These are phyloP conservation scores for Dendronephthya gigantea DNA, from an alignment of 64 coral and sea anemone genomes.

Conservation along the genomic window DNA sequence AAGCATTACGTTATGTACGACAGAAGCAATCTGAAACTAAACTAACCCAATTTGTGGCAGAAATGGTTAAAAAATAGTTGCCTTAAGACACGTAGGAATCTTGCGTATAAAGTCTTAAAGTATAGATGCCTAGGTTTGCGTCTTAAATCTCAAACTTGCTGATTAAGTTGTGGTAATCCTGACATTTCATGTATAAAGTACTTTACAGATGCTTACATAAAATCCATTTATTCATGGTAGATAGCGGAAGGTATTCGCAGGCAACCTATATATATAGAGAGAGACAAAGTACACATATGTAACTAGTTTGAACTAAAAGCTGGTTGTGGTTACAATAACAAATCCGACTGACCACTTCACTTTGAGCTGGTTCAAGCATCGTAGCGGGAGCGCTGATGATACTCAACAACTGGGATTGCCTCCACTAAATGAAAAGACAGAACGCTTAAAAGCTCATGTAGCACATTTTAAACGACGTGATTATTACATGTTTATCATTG, in stretches of 20 bases:
- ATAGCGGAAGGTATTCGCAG: constrained; percentile 62
- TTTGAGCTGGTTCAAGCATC: constrained; percentile 67
- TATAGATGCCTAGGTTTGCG: too few species aligned
- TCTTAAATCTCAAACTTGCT: too few species aligned
- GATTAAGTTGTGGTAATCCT: not conserved
- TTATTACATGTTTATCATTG: too few species aligned
- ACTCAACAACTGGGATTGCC: constrained; percentile 76
- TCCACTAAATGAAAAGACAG: constrained; percentile 45
- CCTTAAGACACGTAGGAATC: too few species aligned
- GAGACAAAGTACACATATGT: not conserved
- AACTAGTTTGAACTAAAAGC: not conserved
- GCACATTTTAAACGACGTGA: too few species aligned
- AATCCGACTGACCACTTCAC: constrained; percentile 54
- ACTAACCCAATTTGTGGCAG: not conserved
- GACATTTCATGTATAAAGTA: not conserved
- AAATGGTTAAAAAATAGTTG: not conserved
- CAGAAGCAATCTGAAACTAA: too few species aligned
- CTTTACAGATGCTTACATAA: constrained; percentile 49
- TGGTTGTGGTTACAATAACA: not conserved
- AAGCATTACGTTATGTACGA: too few species aligned
- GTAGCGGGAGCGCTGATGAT: constrained; percentile 67
- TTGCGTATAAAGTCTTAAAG: too few species aligned
- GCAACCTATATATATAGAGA: constrained; percentile 50
- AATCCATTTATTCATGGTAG: constrained; percentile 71
- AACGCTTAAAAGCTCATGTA: not conserved